Percentiles rank a stretch among this genome's conserved stretches.
These are phyloP conservation scores for Nematolebias whitei DNA, from an alignment of 2,113 vertebrate species.

Conservation along the genomic window DNA sequence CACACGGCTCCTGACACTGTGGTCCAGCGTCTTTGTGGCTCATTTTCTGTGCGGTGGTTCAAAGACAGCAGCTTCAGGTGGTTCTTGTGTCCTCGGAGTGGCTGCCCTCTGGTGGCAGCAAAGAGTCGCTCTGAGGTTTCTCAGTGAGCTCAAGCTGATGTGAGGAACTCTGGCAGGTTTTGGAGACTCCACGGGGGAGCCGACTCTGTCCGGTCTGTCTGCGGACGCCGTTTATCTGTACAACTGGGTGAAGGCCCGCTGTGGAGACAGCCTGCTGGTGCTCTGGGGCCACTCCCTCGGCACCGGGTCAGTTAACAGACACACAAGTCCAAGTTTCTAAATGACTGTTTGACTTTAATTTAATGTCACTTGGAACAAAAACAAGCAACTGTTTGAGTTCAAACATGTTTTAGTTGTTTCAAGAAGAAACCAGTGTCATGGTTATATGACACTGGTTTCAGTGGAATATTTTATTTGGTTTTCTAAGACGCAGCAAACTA, in stretches of 20 bases:
- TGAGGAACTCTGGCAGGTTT: conserved; percentile 80
- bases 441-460: too few relatives aligned
- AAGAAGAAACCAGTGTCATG: too few relatives aligned
- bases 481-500: not conserved
- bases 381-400: too few relatives aligned
- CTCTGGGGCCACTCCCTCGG: conserved; percentile 94
- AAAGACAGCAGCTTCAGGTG: conserved; percentile 24
- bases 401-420: not conserved
- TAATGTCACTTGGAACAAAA: not conserved
- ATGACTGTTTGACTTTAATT: too few relatives aligned
- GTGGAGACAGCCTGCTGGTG: conserved; percentile 82
- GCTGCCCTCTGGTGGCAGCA: conserved; percentile 61
- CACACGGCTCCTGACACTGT: conserved; percentile 8
- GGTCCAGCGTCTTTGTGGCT: conserved; percentile 19
- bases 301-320: conserved; percentile 82
- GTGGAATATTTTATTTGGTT: too few relatives aligned
- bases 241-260: conserved; percentile 85
- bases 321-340: not conserved
- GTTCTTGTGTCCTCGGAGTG: conserved; percentile 25
- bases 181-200: conserved; percentile 87
- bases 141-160: conserved; percentile 4
- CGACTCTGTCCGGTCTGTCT: conserved; percentile 85
- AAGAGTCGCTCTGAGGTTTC: not conserved
- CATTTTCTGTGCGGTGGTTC: conserved; percentile 17
- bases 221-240: conserved; percentile 84